phyloP scores from a whole-genome alignment of 2,888 invertebrate species.

The Cosmia pyralina region DNA sequence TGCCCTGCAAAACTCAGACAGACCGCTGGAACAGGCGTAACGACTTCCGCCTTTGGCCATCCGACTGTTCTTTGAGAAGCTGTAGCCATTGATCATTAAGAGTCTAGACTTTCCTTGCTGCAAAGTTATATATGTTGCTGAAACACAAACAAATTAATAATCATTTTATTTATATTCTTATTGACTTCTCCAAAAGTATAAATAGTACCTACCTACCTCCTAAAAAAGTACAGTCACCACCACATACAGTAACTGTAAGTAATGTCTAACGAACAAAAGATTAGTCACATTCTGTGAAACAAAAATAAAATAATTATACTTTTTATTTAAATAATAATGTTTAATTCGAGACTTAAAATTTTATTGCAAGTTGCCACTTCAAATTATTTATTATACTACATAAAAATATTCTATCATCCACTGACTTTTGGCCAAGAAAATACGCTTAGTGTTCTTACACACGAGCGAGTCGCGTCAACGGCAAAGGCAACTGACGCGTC shows the following conservation, averaged over 20 bases:
- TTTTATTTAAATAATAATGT: background rate
- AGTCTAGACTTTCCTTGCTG: slow-evolving; percentile 56
- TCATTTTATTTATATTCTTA: too few species aligned
- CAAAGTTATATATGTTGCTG: slow-evolving; percentile 64
- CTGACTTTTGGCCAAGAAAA: background rate
- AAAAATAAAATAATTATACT: background rate
- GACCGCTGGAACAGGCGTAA: slow-evolving; percentile 68
- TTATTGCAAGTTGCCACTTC: background rate
- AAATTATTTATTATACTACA: background rate
- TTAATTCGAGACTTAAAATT: background rate
- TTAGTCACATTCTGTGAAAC: background rate
- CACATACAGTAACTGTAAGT: background rate
- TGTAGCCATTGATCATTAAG: slow-evolving; percentile 65
- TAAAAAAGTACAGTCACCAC: background rate
- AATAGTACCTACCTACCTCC: background rate
- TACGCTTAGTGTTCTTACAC: too few species aligned
- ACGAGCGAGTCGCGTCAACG: too few species aligned
- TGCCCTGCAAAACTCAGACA: slow-evolving; percentile 49
- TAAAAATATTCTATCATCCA: background rate
- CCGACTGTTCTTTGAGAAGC: slow-evolving; percentile 65
- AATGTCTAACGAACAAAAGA: background rate
- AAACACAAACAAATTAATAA: slow-evolving; percentile 7
- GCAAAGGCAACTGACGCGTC: too few species aligned
- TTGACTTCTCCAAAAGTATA: background rate
- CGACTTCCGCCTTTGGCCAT: slow-evolving; percentile 59